Evolutionary conservation across 53 echinoderm and acorn worm species (phyloP).

Genomic region (Astropecten irregularis): DNA sequence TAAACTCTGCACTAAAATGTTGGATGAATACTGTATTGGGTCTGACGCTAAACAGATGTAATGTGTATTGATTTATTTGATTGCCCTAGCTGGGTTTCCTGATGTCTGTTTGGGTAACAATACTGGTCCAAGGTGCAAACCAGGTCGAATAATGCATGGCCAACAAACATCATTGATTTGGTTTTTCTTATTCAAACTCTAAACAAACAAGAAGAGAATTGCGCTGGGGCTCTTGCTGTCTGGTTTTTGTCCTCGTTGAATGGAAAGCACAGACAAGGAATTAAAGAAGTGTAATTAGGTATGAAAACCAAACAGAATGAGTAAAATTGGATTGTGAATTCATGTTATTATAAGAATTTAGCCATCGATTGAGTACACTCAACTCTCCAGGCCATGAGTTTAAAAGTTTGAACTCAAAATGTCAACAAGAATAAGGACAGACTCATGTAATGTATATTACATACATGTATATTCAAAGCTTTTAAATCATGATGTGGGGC

Average conservation of each 20-base stretch:
- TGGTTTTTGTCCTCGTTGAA: conserved; percentile 18
- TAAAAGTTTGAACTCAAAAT: too few species aligned
- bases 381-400: too few species aligned
- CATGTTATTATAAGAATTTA: conserved; percentile 6
- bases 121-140: background rate
- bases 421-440: too few species aligned
- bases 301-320: background rate
- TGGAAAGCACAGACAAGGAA: background rate
- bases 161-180: conserved; percentile 23
- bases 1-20: too few species aligned
- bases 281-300: conserved; percentile 1
- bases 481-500: too few species aligned
- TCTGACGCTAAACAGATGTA: conserved; percentile 6
- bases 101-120: background rate
- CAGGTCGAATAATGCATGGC: background rate
- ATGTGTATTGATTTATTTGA: conserved; percentile 38
- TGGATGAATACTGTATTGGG: too few species aligned
- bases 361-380: background rate
- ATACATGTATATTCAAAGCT: too few species aligned
- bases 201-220: conserved; percentile 3
- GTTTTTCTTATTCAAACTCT: conserved; percentile 10
- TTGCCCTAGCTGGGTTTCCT: background rate
- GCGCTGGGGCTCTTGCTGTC: background rate
- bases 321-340: background rate
- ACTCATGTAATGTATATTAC: too few species aligned